phyloP scores from a whole-genome alignment of 2,797 vertebrate genomes.

The Clarias fuscus region DNA sequence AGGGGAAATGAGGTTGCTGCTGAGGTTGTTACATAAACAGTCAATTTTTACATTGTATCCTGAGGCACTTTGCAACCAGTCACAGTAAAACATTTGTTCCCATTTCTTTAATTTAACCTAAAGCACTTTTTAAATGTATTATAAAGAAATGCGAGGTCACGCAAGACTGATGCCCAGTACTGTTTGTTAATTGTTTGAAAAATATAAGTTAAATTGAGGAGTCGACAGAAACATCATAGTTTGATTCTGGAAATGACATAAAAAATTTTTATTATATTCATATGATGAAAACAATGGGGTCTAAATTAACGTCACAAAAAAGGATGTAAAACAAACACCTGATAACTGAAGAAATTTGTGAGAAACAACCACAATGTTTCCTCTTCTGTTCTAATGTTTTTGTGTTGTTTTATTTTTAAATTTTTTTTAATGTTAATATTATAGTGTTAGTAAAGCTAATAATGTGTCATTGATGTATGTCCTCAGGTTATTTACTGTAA shows the following conservation, averaged over 20 bases:
- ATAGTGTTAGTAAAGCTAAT: not conserved
- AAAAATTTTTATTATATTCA: not conserved
- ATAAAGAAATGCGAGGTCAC: too few relatives aligned
- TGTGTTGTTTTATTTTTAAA: not conserved
- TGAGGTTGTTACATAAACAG: too few relatives aligned
- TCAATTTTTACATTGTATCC: too few relatives aligned
- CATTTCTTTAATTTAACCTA: too few relatives aligned
- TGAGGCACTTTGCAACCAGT: too few relatives aligned
- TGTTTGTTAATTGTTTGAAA: too few relatives aligned
- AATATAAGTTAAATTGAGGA: not conserved
- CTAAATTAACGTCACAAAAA: not conserved
- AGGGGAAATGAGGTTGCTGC: too few relatives aligned
- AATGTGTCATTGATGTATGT: not conserved
- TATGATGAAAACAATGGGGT: not conserved
- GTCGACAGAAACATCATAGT: not conserved
- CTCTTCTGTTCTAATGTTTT: not conserved
- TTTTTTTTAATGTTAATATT: not conserved
- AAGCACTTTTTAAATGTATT: too few relatives aligned
- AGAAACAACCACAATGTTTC: not conserved
- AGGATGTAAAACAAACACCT: not conserved
- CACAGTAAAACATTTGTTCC: too few relatives aligned
- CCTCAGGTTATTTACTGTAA: slow-evolving; percentile 92
- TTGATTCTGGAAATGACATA: not conserved
- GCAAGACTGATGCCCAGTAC: too few relatives aligned
- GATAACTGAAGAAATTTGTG: not conserved